phyloP scores from a whole-genome alignment of 2,888 invertebrate species.

The Eupithecia exiguata region DNA sequence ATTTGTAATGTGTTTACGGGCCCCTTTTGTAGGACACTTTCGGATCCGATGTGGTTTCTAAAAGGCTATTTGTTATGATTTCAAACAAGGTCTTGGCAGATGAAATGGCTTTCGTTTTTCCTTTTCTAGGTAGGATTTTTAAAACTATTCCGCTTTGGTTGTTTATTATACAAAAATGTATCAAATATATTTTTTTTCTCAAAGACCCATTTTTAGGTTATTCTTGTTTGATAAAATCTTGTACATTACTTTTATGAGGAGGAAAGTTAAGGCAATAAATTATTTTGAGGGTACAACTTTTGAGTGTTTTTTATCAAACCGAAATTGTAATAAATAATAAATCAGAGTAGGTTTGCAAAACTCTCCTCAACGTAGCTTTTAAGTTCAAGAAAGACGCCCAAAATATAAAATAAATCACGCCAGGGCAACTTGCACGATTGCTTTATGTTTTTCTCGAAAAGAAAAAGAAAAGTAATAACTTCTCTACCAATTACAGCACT shows the following conservation, averaged over 20 bases:
- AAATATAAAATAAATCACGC: constrained; percentile 72
- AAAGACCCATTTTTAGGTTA: neutral
- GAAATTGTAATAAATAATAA: constrained; percentile 63
- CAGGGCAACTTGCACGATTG: constrained; percentile 67
- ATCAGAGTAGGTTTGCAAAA: constrained; percentile 61
- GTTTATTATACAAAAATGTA: neutral
- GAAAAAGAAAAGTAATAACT: constrained; percentile 75
- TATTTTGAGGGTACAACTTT: constrained; percentile 51
- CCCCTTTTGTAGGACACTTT: constrained; percentile 77
- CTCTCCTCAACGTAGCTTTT: constrained; percentile 64
- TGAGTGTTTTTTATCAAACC: constrained; percentile 56
- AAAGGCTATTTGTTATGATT: constrained; percentile 83
- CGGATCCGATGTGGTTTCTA: constrained; percentile 79
- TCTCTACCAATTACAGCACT: constrained; percentile 77
- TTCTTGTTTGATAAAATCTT: constrained; percentile 3
- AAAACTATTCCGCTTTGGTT: constrained; percentile 53
- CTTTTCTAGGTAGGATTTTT: constrained; percentile 72
- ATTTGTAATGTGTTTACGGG: constrained; percentile 79
- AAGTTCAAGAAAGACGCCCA: constrained; percentile 64
- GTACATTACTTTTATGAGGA: constrained; percentile 9
- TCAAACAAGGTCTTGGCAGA: constrained; percentile 80
- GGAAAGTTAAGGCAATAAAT: constrained; percentile 45
- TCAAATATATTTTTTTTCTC: constrained; percentile 5
- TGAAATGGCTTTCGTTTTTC: constrained; percentile 78
- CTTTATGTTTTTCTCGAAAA: constrained; percentile 73